These are phyloP conservation scores for Iphiclides podalirius DNA, from an alignment of 2,888 invertebrate species.

Conservation along the genomic window DNA sequence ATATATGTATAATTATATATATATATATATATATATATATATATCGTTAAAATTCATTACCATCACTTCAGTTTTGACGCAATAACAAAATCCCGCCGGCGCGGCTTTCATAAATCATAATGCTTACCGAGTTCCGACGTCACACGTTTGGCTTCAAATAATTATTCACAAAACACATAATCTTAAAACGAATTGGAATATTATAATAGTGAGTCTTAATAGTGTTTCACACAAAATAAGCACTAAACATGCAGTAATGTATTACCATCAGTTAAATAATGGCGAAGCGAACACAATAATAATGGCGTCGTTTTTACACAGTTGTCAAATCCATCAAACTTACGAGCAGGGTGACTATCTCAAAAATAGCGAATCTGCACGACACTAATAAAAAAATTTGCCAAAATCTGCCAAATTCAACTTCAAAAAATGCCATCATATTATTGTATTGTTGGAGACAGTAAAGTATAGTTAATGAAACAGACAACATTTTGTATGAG, in stretches of 20 bases:
- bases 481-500: too few relatives aligned
- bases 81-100: conserved; percentile 10
- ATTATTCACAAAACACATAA: neutral
- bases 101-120: conserved; percentile 7
- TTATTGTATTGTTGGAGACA: too few relatives aligned
- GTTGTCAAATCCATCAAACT: conserved; percentile 4
- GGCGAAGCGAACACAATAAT: too few relatives aligned
- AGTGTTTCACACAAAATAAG: neutral
- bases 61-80: neutral
- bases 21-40: too few relatives aligned
- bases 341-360: too few relatives aligned
- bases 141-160: conserved; percentile 4
- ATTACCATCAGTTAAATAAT: neutral
- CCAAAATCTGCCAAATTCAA: too few relatives aligned
- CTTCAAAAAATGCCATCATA: too few relatives aligned
- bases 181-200: neutral
- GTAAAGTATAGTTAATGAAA: too few relatives aligned
- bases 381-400: too few relatives aligned
- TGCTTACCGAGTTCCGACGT: conserved; percentile 17
- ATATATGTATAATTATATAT: neutral
- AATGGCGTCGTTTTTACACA: conserved; percentile 20
- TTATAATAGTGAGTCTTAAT: neutral
- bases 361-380: too few relatives aligned
- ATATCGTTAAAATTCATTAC: neutral
- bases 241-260: neutral